Conservation (phyloP, 2,113 vertebrate genomes). For the Chaetodon auriga region DNA sequence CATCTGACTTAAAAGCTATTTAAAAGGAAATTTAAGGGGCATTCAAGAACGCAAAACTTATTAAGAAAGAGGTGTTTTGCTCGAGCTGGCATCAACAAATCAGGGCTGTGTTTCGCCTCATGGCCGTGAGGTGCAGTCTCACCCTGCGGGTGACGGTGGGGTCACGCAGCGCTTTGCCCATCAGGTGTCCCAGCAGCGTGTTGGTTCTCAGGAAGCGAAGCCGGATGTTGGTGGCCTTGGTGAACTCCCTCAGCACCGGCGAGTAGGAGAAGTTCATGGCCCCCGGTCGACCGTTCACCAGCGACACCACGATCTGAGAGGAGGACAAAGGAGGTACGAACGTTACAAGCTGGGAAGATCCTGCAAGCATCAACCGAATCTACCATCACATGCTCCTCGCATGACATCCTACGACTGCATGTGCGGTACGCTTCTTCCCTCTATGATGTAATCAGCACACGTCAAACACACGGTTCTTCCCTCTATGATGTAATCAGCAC, state of each 20-base stretch:
- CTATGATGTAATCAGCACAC: too few relatives aligned
- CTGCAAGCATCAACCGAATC: background rate
- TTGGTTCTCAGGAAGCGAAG: conserved; percentile 96
- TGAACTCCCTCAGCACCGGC: conserved; percentile 93
- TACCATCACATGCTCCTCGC: background rate
- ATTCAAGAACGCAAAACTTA: too few relatives aligned
- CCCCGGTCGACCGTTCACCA: conserved; percentile 96
- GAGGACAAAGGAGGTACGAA: background rate
- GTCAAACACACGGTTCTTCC: too few relatives aligned
- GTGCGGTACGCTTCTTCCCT: too few relatives aligned
- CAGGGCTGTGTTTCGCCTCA: background rate
- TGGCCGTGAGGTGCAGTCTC: background rate
- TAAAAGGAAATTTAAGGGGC: too few relatives aligned
- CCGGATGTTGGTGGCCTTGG: conserved; percentile 95
- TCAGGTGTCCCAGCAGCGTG: conserved; percentile 96
- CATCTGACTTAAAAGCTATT: too few relatives aligned
- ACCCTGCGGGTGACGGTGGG: conserved; percentile 98
- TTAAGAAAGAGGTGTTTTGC: too few relatives aligned
- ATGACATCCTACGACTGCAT: too few relatives aligned
- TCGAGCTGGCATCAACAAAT: too few relatives aligned
- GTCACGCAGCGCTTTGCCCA: conserved; percentile 96
- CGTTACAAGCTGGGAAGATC: background rate
- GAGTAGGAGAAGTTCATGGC: conserved; percentile 98
- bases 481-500: too few relatives aligned
- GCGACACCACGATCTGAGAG: conserved; percentile 90